Evolutionary conservation across 2,113 vertebrate species (phyloP), one percentile per base, ranked within the genome.

Genomic region (Gadus chalcogrammus): DNA sequence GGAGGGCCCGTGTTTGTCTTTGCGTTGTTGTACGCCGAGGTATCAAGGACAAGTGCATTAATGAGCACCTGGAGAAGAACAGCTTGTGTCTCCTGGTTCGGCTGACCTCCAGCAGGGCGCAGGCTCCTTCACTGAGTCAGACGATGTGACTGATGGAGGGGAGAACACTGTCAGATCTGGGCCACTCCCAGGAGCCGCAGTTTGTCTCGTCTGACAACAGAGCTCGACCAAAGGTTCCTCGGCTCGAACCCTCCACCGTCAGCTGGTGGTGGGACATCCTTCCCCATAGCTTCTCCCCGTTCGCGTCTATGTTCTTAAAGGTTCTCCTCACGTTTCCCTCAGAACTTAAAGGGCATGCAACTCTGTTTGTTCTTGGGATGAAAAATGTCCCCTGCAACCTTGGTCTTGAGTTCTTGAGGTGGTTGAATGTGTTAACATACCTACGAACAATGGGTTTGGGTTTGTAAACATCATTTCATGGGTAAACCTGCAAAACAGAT

Each of bases 191-290:
- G 80, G 95, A 97, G 88, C 94, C 93, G 55, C 94, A 96, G 0
- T 98, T 96, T 77, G 95, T 97, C 84, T 98, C 95, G 9, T 92
- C 94, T 94, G 96, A 99, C 91, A 98, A 96, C 90, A 92, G 91
- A 60, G 73, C 88, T 88, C 92, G 95, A 84, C 91, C 93, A 86
- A 94, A 92, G 83, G 94, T 93, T 81, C 85, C 93, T 70, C 42
- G 6, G 42, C 42, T 48, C 8, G 92, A 90, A 0, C 94, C 93
- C 31, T 93, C 91, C 42, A 88, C 2, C 92, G 92, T 84, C 70
- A 84, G 83, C 77, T 9, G 8, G 42, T 9, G 82, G 84, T 59
- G 81, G 81, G 79, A 79, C 83, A 12, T 18, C 3, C 58, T 69
- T 71, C 68, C 68, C 15, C 17, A 69, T 60, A 64, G 67, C n/a